Evolutionary conservation across 2,888 invertebrate species (phyloP).

Genomic region (Seira sanloemensis): DNA sequence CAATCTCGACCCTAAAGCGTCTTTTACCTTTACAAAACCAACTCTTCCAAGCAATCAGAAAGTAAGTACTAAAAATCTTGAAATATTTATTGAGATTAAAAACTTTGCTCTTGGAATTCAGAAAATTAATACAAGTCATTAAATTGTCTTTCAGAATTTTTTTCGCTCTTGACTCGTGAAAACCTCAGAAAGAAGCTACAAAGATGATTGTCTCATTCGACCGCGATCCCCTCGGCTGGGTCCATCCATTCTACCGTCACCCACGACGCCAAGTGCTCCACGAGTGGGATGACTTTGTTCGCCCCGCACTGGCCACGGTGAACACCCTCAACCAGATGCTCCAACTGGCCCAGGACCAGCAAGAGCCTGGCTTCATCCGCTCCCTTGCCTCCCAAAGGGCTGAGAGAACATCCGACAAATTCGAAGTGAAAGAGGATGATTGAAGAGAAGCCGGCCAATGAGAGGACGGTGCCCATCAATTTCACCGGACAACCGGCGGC

Average conservation of each 20-base stretch:
- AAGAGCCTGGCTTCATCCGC: background rate
- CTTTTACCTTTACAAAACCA: background rate
- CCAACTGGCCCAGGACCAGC: background rate
- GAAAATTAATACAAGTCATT: background rate
- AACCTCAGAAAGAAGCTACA: background rate
- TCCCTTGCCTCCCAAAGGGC: background rate
- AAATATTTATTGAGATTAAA: background rate
- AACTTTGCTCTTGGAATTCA: background rate
- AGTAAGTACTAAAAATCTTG: background rate
- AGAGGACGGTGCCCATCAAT: slow-evolving; percentile 46
- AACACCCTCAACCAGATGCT: slow-evolving; percentile 14
- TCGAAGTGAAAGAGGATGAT: slow-evolving; percentile 79
- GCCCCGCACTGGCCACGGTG: slow-evolving; percentile 22
- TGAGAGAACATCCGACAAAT: slow-evolving; percentile 13
- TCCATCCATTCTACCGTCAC: slow-evolving; percentile 24
- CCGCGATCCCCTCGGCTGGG: slow-evolving; percentile 31
- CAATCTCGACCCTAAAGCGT: background rate
- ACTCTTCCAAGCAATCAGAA: background rate
- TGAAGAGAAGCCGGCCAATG: slow-evolving; percentile 7
- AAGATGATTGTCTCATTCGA: slow-evolving; percentile 32
- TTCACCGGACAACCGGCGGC: slow-evolving; percentile 40
- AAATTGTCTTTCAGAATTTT: too few relatives aligned
- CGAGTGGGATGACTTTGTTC: slow-evolving; percentile 20
- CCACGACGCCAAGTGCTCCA: background rate
- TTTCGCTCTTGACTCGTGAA: background rate